These are phyloP conservation scores for Scaptomyza graminum DNA, from an alignment of 1,140 invertebrate genomes.

Conservation along the genomic window DNA sequence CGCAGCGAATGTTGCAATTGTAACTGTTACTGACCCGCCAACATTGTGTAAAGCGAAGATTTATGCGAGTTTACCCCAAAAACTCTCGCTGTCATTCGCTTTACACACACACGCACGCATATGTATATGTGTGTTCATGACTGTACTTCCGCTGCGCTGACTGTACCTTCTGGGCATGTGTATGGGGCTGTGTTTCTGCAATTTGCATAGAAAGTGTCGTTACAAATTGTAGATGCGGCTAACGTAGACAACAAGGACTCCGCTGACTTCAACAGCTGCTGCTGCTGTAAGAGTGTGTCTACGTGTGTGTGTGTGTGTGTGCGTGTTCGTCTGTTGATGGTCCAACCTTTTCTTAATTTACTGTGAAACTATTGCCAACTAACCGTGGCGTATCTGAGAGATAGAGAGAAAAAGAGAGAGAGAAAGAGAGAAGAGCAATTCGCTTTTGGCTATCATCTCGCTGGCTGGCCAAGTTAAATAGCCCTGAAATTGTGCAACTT, in stretches of 20 bases:
- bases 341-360: slow-evolving; percentile 82
- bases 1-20: background rate
- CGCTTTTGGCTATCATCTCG: slow-evolving; percentile 32
- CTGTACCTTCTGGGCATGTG: slow-evolving; percentile 61
- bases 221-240: slow-evolving; percentile 33
- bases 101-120: background rate
- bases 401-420: background rate
- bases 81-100: slow-evolving; percentile 35
- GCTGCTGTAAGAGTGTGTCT: slow-evolving; percentile 13
- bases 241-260: slow-evolving; percentile 23
- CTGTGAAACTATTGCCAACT: slow-evolving; percentile 82
- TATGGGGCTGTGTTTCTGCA: slow-evolving; percentile 32
- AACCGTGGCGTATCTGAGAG: slow-evolving; percentile 34
- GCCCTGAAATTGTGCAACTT: slow-evolving; percentile 72
- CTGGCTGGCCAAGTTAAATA: slow-evolving; percentile 48
- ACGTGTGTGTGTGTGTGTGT: background rate
- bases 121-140: slow-evolving; percentile 51
- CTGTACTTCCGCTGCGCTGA: slow-evolving; percentile 72
- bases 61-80: slow-evolving; percentile 79
- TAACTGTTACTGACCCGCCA: slow-evolving; percentile 69
- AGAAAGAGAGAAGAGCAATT: slow-evolving; percentile 15
- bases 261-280: slow-evolving; percentile 39
- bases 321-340: slow-evolving; percentile 24
- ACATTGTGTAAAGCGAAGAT: slow-evolving; percentile 80
- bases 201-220: slow-evolving; percentile 67